A percentile compares a stretch with the other conserved stretches of the same genome.
phyloP scores from a whole-genome alignment of 2,797 vertebrate species.

The Triplophysa bombifrons region DNA sequence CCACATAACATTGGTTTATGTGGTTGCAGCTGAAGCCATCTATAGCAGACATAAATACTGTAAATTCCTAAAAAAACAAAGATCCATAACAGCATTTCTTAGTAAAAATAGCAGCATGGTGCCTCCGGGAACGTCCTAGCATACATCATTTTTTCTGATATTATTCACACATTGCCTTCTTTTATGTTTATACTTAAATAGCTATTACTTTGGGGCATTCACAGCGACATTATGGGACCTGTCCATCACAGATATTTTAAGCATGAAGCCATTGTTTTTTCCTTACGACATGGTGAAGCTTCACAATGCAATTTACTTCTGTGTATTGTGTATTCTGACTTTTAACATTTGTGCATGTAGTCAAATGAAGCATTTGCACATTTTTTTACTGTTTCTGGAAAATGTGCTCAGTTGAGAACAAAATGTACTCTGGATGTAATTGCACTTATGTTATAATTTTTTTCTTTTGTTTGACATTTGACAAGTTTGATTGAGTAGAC shows the following conservation, averaged over 20 bases:
- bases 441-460: constrained; percentile 18
- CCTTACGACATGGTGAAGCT: background rate
- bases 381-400: constrained; percentile 3
- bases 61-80: background rate
- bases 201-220: background rate
- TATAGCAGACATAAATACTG: too few species aligned
- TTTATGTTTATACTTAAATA: constrained; percentile 12
- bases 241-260: constrained; percentile 15
- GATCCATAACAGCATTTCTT: background rate
- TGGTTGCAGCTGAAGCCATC: too few species aligned
- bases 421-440: constrained; percentile 24
- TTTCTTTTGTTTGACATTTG: constrained; percentile 46
- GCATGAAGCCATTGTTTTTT: constrained; percentile 1
- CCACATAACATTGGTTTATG: too few species aligned
- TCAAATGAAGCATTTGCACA: background rate
- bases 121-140: constrained; percentile 1
- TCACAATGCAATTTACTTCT: background rate
- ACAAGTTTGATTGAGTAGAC: constrained; percentile 42
- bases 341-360: background rate
- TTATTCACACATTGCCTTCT: background rate
- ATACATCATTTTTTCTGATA: background rate
- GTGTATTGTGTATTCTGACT: background rate
- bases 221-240: background rate
- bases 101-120: constrained; percentile 14
- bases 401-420: constrained; percentile 32